Base-by-base conservation (phyloP, 2,888 invertebrate genomes). In the Coenonympha glycerion region DNA sequence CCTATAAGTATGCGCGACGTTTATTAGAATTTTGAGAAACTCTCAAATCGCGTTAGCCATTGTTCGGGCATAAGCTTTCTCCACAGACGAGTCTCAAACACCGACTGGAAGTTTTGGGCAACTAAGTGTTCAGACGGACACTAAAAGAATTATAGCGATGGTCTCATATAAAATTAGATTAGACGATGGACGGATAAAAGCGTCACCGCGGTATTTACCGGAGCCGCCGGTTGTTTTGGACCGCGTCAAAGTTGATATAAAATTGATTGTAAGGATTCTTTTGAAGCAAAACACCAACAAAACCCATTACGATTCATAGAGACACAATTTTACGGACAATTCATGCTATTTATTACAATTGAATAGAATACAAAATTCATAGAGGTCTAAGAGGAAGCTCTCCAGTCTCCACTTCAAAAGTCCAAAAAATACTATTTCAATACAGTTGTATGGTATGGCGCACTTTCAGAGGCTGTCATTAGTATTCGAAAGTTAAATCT, bases 151-250 rank as follows among this genome's bases (percentile, higher is more conserved):
- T 45, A 56, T 37, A 37, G 41, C 41, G 53, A 56, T 48, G 39
- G 45, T 19, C 28, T 54, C 41, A 37, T 47, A 51, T 48, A 49
- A 50, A 53, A 53, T 53, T 53, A 53, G 56, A 53, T 51, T 55
- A 47, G 9, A 37, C 37, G 36, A 18, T 44, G 47, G 31, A 34
- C 34, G 34, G 30, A 31, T 44, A 51, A 34, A 36, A 22, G 22
- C 54, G 51, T 54, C 54, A 51, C 41, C 33, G 9, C 34, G 40
- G 33, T 37, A 28, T 39, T 26, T 42, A 47, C 11, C 16, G 26
- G 9, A 45, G 11, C 19, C 22, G 45, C 18, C 13, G n/a, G 22
- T 36, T 3, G n/a, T 39, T 24, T 24, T 31, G n/a, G 37, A 37
- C 19, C 19, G 21, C 18, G 19, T 39, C 11, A 36, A 28, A 13